These are phyloP conservation scores for Dynastes maya DNA, from an alignment of 2,888 invertebrate species.

Conservation along the genomic window DNA sequence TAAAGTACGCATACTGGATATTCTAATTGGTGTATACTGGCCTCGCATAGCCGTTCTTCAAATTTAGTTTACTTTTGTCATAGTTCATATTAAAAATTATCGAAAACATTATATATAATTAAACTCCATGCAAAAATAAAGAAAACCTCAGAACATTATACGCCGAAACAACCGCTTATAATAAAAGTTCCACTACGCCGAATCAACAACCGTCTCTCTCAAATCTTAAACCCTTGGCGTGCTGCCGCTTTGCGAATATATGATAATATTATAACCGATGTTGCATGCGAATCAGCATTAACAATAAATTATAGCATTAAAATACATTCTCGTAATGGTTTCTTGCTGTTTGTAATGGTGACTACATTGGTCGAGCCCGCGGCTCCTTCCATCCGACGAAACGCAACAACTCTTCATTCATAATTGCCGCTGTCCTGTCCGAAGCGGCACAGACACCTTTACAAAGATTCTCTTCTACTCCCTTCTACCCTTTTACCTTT, in stretches of 20 bases:
- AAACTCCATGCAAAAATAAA: too few species aligned
- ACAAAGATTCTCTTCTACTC: not conserved
- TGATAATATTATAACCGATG: slow-evolving; percentile 57
- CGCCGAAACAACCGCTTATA: too few species aligned
- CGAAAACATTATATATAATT: too few species aligned
- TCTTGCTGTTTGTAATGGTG: slow-evolving; percentile 66
- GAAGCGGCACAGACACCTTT: not conserved
- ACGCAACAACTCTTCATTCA: slow-evolving; percentile 62
- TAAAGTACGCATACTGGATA: too few species aligned
- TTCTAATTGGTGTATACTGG: too few species aligned
- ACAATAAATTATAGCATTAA: slow-evolving; percentile 69
- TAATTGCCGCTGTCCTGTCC: slow-evolving; percentile 60
- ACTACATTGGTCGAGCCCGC: slow-evolving; percentile 54
- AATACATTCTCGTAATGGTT: slow-evolving; percentile 67
- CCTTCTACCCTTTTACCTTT: slow-evolving; percentile 8
- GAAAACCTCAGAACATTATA: too few species aligned
- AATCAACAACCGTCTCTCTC: too few species aligned
- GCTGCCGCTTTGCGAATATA: slow-evolving; percentile 32
- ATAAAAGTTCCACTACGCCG: too few species aligned
- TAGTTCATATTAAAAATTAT: too few species aligned
- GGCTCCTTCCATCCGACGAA: slow-evolving; percentile 43
- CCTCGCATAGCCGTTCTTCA: too few species aligned
- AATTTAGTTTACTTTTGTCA: too few species aligned
- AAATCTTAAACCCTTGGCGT: slow-evolving; percentile 24
- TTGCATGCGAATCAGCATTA: slow-evolving; percentile 68